Conservation (phyloP, 1,140 invertebrate genomes). For the Neodiprion lecontei region DNA sequence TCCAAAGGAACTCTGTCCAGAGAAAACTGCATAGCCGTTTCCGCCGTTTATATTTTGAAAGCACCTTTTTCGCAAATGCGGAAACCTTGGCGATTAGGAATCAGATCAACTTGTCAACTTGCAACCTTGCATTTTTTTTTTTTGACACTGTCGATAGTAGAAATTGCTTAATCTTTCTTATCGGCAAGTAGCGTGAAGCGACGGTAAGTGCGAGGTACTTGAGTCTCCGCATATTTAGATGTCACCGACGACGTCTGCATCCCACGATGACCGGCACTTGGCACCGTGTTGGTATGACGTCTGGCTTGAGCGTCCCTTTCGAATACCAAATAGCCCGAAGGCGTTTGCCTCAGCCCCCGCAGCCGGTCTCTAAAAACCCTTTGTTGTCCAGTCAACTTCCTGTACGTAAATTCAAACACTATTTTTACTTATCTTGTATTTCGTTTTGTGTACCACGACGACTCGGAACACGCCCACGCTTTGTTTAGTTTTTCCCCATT, state of each 20-base stretch:
- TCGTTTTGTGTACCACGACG: too few species aligned
- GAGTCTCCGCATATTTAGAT: not conserved
- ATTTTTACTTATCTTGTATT: too few species aligned
- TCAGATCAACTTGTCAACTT: too few species aligned
- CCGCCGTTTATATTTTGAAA: too few species aligned
- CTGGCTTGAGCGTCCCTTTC: not conserved
- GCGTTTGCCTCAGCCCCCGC: not conserved
- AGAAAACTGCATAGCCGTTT: too few species aligned
- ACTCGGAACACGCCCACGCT: too few species aligned
- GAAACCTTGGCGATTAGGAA: too few species aligned
- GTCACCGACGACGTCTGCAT: not conserved
- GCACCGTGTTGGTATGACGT: slow-evolving; percentile 1
- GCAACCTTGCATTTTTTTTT: too few species aligned
- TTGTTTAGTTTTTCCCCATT: too few species aligned
- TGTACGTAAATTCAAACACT: not conserved
- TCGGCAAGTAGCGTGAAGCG: not conserved
- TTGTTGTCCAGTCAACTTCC: not conserved
- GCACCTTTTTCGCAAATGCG: too few species aligned
- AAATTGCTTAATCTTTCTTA: not conserved
- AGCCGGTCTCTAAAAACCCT: not conserved
- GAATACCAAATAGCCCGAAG: not conserved
- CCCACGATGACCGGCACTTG: not conserved
- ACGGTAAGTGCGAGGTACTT: not conserved
- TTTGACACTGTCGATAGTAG: not conserved
- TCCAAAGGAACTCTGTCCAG: too few species aligned